A percentile compares a stretch with the other conserved stretches of the same genome.
Evolutionary conservation across 2,888 invertebrate genomes (phyloP).

Genomic region (Timema podura): DNA sequence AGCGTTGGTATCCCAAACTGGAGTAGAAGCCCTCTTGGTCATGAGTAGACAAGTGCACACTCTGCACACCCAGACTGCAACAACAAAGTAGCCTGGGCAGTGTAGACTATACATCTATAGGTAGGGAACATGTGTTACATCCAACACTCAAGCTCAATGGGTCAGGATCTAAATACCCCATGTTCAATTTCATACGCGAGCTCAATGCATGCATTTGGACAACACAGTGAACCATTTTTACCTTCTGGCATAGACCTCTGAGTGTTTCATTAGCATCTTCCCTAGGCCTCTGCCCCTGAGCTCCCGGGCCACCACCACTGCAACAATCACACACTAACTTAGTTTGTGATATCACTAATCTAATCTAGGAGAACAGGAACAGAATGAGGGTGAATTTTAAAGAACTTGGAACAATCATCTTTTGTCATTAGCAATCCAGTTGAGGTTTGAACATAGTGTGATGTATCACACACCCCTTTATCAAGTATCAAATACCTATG

Average conservation of each 20-base stretch:
- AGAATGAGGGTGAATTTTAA: too few relatives aligned
- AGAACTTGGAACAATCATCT: too few relatives aligned
- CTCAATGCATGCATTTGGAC: too few relatives aligned
- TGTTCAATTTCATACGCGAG: too few relatives aligned
- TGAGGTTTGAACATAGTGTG: too few relatives aligned
- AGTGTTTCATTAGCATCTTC: slow-evolving; percentile 4
- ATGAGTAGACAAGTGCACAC: slow-evolving; percentile 25
- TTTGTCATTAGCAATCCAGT: too few relatives aligned
- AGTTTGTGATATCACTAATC: not conserved
- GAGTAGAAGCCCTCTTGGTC: slow-evolving; percentile 27
- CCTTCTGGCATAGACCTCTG: slow-evolving; percentile 2
- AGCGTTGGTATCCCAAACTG: slow-evolving; percentile 25
- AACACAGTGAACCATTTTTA: not conserved
- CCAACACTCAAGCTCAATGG: too few relatives aligned
- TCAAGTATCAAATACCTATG: too few relatives aligned
- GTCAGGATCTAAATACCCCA: too few relatives aligned
- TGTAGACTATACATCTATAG: too few relatives aligned
- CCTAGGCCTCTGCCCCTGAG: slow-evolving; percentile 4
- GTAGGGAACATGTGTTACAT: too few relatives aligned
- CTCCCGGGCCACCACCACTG: not conserved
- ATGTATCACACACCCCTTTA: too few relatives aligned
- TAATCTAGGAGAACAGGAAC: not conserved
- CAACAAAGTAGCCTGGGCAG: not conserved
- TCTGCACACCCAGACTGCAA: slow-evolving; percentile 21
- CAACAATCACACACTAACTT: not conserved